phyloP scores from a whole-genome alignment of 2,797 vertebrate species.

The Neosilurus hyrtlii region DNA sequence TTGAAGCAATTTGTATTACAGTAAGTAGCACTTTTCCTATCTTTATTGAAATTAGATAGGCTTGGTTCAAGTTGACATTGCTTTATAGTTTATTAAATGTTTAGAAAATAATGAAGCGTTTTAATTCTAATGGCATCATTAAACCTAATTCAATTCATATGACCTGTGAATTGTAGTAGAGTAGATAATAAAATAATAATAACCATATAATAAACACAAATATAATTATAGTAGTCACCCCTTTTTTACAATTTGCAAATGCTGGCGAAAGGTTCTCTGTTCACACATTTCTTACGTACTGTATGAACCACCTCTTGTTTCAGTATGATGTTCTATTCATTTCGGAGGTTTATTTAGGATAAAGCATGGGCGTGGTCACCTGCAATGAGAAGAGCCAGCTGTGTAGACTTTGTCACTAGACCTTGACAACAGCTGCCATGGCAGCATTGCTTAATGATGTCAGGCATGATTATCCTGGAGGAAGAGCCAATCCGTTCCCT shows the following conservation, averaged over 20 bases:
- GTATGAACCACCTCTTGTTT: neutral
- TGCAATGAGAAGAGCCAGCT: constrained; percentile 38
- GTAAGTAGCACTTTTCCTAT: neutral
- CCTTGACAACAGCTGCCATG: constrained; percentile 43
- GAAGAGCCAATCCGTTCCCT: neutral
- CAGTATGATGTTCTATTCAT: neutral
- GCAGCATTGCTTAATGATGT: constrained; percentile 28
- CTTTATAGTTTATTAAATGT: neutral
- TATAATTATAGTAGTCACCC: neutral
- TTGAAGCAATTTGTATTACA: neutral
- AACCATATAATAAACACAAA: neutral
- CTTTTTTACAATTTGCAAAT: neutral
- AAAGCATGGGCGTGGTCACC: neutral
- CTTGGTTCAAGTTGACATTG: neutral
- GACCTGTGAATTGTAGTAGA: neutral
- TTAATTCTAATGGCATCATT: neutral
- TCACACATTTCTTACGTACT: neutral
- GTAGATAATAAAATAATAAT: neutral
- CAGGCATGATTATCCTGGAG: constrained; percentile 29
- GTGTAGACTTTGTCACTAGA: constrained; percentile 21
- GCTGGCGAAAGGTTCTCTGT: neutral
- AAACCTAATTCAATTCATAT: neutral
- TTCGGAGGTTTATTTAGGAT: neutral
- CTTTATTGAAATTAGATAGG: neutral
- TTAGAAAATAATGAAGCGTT: neutral